Percentiles rank a stretch among this genome's conserved stretches.
These are phyloP conservation scores for Pachydiplax longipennis DNA, from an alignment of 2,888 invertebrate genomes.

Conservation along the genomic window DNA sequence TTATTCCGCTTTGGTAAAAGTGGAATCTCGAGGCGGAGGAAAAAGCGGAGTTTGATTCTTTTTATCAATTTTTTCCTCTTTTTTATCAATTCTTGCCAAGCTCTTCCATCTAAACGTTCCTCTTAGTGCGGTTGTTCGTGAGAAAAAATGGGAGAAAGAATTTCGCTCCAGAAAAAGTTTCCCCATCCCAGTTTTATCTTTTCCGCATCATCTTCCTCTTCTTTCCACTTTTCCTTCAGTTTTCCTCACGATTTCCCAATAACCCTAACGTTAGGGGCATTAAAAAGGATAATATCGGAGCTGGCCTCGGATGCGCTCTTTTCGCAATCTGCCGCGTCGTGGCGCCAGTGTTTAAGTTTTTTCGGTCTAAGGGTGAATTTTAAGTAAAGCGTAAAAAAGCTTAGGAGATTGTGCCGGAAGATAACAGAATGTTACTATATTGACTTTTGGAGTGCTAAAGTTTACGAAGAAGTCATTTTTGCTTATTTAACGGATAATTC, in stretches of 20 bases:
- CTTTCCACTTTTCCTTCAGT: not conserved
- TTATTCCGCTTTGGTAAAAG: not conserved
- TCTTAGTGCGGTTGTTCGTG: not conserved
- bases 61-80: not conserved
- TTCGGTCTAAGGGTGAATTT: no score
- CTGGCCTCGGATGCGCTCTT: not conserved
- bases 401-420: no score
- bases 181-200: not conserved
- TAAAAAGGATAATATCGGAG: not conserved
- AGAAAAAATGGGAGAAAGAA: not conserved
- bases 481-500: no score
- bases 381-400: no score
- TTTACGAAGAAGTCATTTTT: no score
- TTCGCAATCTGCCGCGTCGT: not conserved
- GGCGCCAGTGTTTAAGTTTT: not conserved
- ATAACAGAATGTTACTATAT: no score
- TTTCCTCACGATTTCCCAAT: not conserved
- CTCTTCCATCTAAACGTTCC: not conserved
- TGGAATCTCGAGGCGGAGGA: not conserved
- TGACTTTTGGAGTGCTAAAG: no score
- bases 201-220: not conserved
- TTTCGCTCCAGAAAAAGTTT: not conserved
- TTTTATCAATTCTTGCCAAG: not conserved
- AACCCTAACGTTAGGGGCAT: not conserved
- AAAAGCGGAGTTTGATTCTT: not conserved